A percentile compares a stretch with the other conserved stretches of the same genome.
Conservation (phyloP, 1,140 invertebrate genomes). For the Dreissena rostriformis region DNA sequence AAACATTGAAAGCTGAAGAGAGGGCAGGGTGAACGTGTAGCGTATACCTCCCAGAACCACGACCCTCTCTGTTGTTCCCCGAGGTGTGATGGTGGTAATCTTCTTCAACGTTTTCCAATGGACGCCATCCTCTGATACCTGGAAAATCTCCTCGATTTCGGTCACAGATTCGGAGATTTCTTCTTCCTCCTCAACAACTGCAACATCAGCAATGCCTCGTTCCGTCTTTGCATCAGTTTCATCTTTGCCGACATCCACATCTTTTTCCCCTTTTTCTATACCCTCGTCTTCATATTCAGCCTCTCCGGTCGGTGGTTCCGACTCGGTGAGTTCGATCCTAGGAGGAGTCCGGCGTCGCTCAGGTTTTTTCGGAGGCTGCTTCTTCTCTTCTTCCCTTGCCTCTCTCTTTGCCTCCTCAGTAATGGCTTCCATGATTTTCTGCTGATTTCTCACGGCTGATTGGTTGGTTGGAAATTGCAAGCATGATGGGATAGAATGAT, state of each 20-base stretch:
- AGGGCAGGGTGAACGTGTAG: too few species aligned
- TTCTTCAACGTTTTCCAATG: constrained; percentile 75
- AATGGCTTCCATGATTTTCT: constrained; percentile 19
- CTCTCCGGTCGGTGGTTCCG: neutral
- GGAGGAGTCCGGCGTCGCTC: neutral
- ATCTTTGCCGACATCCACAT: neutral
- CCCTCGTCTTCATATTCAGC: constrained; percentile 31
- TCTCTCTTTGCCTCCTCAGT: constrained; percentile 9
- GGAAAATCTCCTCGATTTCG: constrained; percentile 75
- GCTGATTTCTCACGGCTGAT: constrained; percentile 38
- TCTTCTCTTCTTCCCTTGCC: neutral
- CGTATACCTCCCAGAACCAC: constrained; percentile 74
- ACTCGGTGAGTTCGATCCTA: constrained; percentile 19
- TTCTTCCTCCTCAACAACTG: constrained; percentile 55
- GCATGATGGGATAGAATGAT: constrained; percentile 50
- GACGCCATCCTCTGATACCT: constrained; percentile 73
- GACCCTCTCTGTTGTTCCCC: constrained; percentile 69
- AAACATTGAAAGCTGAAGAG: too few species aligned
- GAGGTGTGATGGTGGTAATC: constrained; percentile 71
- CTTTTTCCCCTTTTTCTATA: constrained; percentile 14
- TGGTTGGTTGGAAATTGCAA: constrained; percentile 30
- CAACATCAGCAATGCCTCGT: neutral
- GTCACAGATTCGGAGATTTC: constrained; percentile 67
- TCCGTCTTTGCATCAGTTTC: constrained; percentile 23
- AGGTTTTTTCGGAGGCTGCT: neutral